Evolutionary conservation across 30 jellyfish, hydroid and myxozoan species (phyloP).

Genomic region (Sanderia malayensis): DNA sequence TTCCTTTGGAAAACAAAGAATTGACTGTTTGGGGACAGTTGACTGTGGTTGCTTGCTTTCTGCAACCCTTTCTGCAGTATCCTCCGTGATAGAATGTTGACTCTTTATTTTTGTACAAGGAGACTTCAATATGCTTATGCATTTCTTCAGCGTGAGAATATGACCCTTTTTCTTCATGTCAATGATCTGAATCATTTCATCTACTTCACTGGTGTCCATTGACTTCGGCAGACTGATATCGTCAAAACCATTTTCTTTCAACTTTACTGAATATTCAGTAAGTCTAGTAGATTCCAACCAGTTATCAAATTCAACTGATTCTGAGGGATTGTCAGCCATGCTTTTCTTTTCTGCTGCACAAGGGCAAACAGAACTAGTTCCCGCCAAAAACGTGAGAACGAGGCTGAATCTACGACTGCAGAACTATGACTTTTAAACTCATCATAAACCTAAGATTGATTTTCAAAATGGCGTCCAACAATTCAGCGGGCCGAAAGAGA

Average conservation of each 20-base stretch:
- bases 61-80: conserved; percentile 19
- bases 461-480: no score
- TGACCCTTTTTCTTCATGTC: conserved; percentile 30
- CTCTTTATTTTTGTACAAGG: conserved; percentile 22
- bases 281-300: conserved; percentile 22
- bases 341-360: conserved; percentile 4
- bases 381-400: not conserved
- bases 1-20: conserved; percentile 16
- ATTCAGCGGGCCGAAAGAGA: no score
- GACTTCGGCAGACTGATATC: conserved; percentile 19
- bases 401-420: not conserved
- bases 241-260: conserved; percentile 31
- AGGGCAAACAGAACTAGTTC: conserved; percentile 1
- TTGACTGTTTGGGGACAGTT: conserved; percentile 29
- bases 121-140: conserved; percentile 13
- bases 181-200: conserved; percentile 30
- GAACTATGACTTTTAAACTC: not conserved
- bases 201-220: conserved; percentile 33
- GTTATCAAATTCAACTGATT: conserved; percentile 13
- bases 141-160: conserved; percentile 20
- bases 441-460: not conserved
- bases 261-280: conserved; percentile 14
- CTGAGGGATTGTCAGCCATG: conserved; percentile 32
- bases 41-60: conserved; percentile 31
- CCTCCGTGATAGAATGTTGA: conserved; percentile 25